Percentiles rank a stretch among this genome's conserved stretches.
Evolutionary conservation across 2,888 invertebrate genomes (phyloP).

Genomic region (Hydraecia micacea): DNA sequence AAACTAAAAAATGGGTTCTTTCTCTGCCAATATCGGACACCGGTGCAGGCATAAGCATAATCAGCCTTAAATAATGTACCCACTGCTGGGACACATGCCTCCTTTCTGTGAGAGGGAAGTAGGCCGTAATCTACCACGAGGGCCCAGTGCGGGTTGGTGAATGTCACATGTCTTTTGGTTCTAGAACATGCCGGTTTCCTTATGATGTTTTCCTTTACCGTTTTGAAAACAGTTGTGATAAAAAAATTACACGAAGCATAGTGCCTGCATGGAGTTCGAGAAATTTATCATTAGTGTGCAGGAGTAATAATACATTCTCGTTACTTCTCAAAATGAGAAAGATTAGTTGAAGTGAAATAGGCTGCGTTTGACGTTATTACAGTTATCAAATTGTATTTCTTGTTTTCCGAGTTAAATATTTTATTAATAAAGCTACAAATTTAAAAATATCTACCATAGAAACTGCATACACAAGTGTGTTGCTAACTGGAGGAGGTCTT

Average conservation of each 20-base stretch:
- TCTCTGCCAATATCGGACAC: not conserved
- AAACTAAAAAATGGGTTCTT: not conserved
- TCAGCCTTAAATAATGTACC: too few relatives aligned
- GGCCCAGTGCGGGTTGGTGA: not conserved
- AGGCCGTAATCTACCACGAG: not conserved
- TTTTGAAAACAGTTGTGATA: not conserved
- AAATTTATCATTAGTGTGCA: not conserved
- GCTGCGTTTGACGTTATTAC: not conserved
- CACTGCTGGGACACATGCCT: not conserved
- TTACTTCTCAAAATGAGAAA: not conserved
- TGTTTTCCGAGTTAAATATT: not conserved
- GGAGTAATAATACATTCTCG: not conserved
- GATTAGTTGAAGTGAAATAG: not conserved
- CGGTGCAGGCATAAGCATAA: too few relatives aligned
- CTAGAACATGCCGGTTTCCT: not conserved
- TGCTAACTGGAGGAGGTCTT: conserved; percentile 27
- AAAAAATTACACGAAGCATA: not conserved
- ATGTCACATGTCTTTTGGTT: not conserved
- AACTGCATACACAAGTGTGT: conserved; percentile 8
- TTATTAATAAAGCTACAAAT: not conserved
- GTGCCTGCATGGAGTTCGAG: not conserved
- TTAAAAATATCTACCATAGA: not conserved
- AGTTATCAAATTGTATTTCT: not conserved
- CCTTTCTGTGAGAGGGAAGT: not conserved
- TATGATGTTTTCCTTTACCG: not conserved